Evolutionary conservation across 37 sponge, comb jelly and placozoan species (phyloP).

Genomic region (Hexactinellida sp.): DNA sequence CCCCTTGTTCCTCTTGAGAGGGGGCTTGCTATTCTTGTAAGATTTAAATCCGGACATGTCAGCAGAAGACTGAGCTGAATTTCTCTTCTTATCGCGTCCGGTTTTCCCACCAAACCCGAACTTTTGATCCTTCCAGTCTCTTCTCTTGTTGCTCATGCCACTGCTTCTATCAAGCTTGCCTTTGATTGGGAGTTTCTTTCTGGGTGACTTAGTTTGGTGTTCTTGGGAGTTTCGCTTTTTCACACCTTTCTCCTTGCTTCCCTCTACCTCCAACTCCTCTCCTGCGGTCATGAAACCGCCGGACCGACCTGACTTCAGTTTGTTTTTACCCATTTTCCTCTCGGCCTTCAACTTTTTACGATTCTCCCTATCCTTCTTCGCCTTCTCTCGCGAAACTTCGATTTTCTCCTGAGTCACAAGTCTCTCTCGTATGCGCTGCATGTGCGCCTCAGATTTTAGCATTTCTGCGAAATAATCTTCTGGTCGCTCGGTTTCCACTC

Average conservation of each 20-base stretch:
- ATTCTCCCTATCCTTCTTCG: conserved; percentile 64
- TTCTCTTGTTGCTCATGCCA: not conserved
- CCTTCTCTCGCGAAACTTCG: conserved; percentile 65
- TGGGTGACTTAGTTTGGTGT: not conserved
- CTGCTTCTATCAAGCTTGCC: not conserved
- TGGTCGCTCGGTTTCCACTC: conserved; percentile 50
- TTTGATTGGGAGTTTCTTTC: not conserved
- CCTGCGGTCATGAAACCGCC: not conserved
- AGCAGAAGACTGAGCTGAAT: conserved; percentile 63
- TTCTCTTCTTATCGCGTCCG: conserved; percentile 42
- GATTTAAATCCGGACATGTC: conserved; percentile 65
- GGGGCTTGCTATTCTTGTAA: not conserved
- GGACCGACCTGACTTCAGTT: not conserved
- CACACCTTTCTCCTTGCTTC: not conserved
- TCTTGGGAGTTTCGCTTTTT: not conserved
- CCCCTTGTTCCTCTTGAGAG: not conserved
- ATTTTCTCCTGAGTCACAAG: conserved; percentile 61
- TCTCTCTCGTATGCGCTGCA: conserved; percentile 68
- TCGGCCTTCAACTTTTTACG: conserved; percentile 66
- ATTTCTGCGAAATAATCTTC: conserved; percentile 97
- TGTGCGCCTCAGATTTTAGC: conserved; percentile 94
- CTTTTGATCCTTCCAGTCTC: conserved; percentile 42
- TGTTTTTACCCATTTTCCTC: conserved; percentile 24
- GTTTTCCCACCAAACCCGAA: conserved; percentile 75
- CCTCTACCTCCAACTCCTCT: not conserved